A percentile compares a stretch with the other conserved stretches of the same genome.
Conservation (phyloP, 1,140 invertebrate genomes). For the Hycleus cichorii region DNA sequence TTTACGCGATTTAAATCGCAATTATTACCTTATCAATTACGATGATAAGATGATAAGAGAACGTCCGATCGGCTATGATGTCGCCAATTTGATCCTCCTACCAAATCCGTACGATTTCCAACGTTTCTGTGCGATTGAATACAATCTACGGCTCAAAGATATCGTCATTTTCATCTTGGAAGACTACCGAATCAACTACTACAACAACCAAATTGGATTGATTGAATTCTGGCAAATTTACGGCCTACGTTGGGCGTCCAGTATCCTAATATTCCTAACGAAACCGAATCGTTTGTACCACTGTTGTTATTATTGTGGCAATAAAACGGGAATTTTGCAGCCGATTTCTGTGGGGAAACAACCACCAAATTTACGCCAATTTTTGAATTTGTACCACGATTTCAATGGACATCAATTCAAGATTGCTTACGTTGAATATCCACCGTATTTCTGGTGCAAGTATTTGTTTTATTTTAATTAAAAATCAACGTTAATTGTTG, state of each 20-base stretch:
- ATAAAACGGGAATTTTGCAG: not conserved
- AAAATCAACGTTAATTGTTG: too few relatives aligned
- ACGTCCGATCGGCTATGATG: too few relatives aligned
- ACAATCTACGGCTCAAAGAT: slow-evolving; percentile 3
- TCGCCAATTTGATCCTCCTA: slow-evolving; percentile 4
- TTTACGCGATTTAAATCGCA: too few relatives aligned
- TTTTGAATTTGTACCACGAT: slow-evolving; percentile 6
- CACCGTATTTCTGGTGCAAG: slow-evolving; percentile 13
- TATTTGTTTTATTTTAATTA: too few relatives aligned
- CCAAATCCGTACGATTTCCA: slow-evolving; percentile 8
- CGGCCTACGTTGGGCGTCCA: slow-evolving; percentile 6
- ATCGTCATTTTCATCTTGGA: not conserved
- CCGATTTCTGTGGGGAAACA: not conserved
- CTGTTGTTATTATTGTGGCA: slow-evolving; percentile 9
- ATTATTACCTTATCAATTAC: too few relatives aligned
- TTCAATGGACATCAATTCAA: slow-evolving; percentile 17
- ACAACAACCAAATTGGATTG: too few relatives aligned
- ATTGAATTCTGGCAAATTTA: slow-evolving; percentile 5
- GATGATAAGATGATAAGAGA: too few relatives aligned
- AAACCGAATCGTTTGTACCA: not conserved
- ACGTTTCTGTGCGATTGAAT: not conserved
- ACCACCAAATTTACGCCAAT: not conserved
- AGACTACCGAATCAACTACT: not conserved
- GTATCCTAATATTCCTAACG: not conserved
- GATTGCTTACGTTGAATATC: slow-evolving; percentile 9